Percentiles rank a stretch among this genome's conserved stretches.
These are phyloP conservation scores for Copidosoma aretas DNA, from an alignment of 2,888 invertebrate genomes.

Conservation along the genomic window DNA sequence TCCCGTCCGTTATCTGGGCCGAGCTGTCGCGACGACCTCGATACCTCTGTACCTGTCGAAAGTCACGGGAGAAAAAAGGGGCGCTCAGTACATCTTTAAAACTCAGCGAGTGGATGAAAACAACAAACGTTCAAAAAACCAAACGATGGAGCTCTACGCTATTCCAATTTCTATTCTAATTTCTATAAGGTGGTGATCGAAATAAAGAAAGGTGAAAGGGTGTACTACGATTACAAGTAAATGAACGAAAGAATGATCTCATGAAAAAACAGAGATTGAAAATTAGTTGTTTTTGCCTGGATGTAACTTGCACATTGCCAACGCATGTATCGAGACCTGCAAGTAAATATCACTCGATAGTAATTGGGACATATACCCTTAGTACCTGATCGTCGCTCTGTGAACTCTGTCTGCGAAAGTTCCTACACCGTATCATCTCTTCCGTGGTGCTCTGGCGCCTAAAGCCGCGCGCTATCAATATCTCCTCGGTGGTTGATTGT, in stretches of 20 bases:
- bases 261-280: background rate
- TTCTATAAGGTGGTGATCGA: too few relatives aligned
- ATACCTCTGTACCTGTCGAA: conserved; percentile 59
- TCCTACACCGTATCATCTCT: conserved; percentile 90
- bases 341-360: conserved; percentile 2
- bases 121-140: background rate
- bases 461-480: conserved; percentile 87
- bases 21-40: conserved; percentile 83
- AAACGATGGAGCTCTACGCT: too few relatives aligned
- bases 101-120: background rate
- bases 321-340: too few relatives aligned
- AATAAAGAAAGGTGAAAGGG: too few relatives aligned
- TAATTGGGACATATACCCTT: conserved; percentile 47
- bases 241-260: background rate
- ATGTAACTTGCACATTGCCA: too few relatives aligned
- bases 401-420: conserved; percentile 88
- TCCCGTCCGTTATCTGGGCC: conserved; percentile 90
- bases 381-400: conserved; percentile 80
- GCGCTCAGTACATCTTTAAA: background rate
- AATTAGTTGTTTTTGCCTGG: too few relatives aligned
- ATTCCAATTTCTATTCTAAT: too few relatives aligned
- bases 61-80: background rate
- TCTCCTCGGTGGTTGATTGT: conserved; percentile 91
- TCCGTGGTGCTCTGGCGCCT: conserved; percentile 89
- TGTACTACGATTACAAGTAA: too few relatives aligned